phyloP scores from a whole-genome alignment of 2,888 invertebrate genomes.

The Bhutanitis thaidina region DNA sequence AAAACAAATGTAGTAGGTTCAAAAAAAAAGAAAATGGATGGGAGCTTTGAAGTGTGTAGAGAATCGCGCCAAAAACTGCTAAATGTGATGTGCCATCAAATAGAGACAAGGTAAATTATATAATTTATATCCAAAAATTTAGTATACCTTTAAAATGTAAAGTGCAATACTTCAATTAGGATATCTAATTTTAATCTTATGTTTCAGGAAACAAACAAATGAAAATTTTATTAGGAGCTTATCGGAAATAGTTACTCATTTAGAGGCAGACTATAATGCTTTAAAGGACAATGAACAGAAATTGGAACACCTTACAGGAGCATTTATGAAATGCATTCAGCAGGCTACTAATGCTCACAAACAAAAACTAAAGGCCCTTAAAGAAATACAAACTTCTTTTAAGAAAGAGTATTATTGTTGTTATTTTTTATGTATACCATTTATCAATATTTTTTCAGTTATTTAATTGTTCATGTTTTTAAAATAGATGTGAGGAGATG shows the following conservation, averaged over 20 bases:
- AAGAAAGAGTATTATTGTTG: slow-evolving; percentile 53
- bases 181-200: not conserved
- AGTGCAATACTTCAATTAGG: not conserved
- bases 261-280: slow-evolving; percentile 53
- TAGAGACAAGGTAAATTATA: slow-evolving; percentile 47
- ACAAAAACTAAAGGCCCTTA: slow-evolving; percentile 51
- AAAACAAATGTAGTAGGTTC: slow-evolving; percentile 35
- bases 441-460: slow-evolving; percentile 12
- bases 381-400: slow-evolving; percentile 48
- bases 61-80: slow-evolving; percentile 54
- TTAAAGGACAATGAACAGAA: slow-evolving; percentile 66
- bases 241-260: slow-evolving; percentile 43
- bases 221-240: slow-evolving; percentile 46
- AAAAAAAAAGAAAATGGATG: slow-evolving; percentile 50
- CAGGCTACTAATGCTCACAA: slow-evolving; percentile 55
- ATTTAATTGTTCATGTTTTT: not conserved
- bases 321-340: slow-evolving; percentile 57
- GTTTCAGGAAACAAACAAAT: slow-evolving; percentile 52
- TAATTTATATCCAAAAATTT: not conserved
- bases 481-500: slow-evolving; percentile 53
- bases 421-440: not conserved
- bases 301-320: slow-evolving; percentile 51
- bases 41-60: slow-evolving; percentile 39
- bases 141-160: not conserved
- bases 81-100: slow-evolving; percentile 50